Evolutionary conservation across 2,113 vertebrate species (phyloP), one percentile per base, ranked within the genome.

Genomic region (Xenus cinereus): DNA sequence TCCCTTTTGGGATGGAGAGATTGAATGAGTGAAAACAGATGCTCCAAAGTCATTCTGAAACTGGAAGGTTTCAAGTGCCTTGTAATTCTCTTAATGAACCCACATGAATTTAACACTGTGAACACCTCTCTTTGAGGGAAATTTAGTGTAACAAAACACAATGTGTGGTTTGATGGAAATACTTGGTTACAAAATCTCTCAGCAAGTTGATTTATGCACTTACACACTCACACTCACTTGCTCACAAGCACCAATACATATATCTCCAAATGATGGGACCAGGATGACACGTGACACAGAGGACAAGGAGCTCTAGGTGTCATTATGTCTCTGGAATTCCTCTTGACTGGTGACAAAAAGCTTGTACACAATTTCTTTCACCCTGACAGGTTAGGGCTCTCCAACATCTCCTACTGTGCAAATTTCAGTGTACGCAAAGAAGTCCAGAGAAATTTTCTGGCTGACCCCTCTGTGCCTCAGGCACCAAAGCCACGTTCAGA

Each of bases 21-120:
- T 74, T 37, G 77, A 51, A 79, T 45, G 80, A 93, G 32, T 48
- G 59, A 81, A 89, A 95, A 76, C 21, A 95, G 93, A 87, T 89
- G 83, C 83, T 90, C 76, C n/a, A 20, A 59, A 89, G 73, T 84
- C 77, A 48, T 80, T 48, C 76, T 88, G 89, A 66, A 89, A 64
- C 60, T 71, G 77, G 68, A 72, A 90, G 37, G 68, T 77, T 45
- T 92, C 79, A 80, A 92, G 72, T 62, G 79, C 88, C 45, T 92
- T 86, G 41, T 75, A 88, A 60, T 48, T 81, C 75, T 60, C 39
- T 63, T 39, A 23, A 45, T 45, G 54, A 53, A 82, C 62, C 51
- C 43, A 37, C 39, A 54, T 10, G 57, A 83, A 83, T 86, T 76
- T 69, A 85, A 73, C 53, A 80, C 16, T 5, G 16, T 7, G 46